phyloP scores from a whole-genome alignment of 1,140 invertebrate genomes.

The Drosophila sucinea region DNA sequence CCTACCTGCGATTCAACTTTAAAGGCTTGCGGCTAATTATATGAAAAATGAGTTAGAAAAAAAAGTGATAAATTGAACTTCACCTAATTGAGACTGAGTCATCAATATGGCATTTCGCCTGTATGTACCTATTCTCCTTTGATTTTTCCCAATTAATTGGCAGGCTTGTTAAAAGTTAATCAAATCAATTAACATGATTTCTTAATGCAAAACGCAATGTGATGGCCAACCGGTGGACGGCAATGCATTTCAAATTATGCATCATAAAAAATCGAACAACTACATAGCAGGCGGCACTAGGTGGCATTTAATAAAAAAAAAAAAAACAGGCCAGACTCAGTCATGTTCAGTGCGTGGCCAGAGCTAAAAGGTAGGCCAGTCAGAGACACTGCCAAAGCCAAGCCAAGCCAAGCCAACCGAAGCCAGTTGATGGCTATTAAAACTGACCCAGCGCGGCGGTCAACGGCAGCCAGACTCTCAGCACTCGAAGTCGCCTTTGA shows the following conservation, averaged over 20 bases:
- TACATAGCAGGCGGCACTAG: slow-evolving; percentile 43
- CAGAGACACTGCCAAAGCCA: slow-evolving; percentile 23
- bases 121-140: background rate
- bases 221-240: slow-evolving; percentile 74
- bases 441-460: slow-evolving; percentile 73
- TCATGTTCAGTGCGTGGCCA: slow-evolving; percentile 43
- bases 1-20: slow-evolving; percentile 38
- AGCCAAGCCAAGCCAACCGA: slow-evolving; percentile 19
- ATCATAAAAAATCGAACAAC: slow-evolving; percentile 40
- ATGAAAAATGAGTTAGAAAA: slow-evolving; percentile 28
- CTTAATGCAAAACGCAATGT: slow-evolving; percentile 69
- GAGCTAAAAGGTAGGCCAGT: slow-evolving; percentile 61
- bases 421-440: slow-evolving; percentile 53
- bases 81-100: slow-evolving; percentile 63
- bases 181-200: slow-evolving; percentile 69
- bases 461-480: slow-evolving; percentile 49
- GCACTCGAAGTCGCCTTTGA: slow-evolving; percentile 53
- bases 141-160: slow-evolving; percentile 6
- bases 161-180: slow-evolving; percentile 51
- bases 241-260: slow-evolving; percentile 59
- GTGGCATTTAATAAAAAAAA: slow-evolving; percentile 70
- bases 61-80: slow-evolving; percentile 54
- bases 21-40: slow-evolving; percentile 63
- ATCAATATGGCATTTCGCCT: slow-evolving; percentile 29
- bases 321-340: slow-evolving; percentile 41